Percentiles rank a stretch among this genome's conserved stretches.
phyloP scores from a whole-genome alignment of 2,113 vertebrate genomes.

The Limnothrissa miodon region DNA sequence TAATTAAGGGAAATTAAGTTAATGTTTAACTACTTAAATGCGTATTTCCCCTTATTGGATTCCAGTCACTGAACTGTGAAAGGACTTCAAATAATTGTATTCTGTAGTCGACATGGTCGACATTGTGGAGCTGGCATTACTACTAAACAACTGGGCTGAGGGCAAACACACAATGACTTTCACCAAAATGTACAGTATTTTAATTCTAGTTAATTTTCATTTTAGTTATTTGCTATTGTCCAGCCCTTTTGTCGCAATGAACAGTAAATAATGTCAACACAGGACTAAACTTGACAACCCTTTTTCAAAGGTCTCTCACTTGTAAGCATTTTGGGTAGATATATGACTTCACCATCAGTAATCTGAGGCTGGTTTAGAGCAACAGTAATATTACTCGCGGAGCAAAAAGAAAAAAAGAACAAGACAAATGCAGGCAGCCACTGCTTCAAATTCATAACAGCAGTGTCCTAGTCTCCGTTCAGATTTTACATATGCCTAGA shows the following conservation, averaged over 20 bases:
- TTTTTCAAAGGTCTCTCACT: neutral
- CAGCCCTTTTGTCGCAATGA: neutral
- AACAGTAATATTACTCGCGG: neutral
- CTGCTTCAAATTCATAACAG: neutral
- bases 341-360: neutral
- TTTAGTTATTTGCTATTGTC: neutral
- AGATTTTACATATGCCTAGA: neutral
- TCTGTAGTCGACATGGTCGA: neutral
- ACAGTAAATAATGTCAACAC: neutral
- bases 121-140: neutral
- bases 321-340: neutral
- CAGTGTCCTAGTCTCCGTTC: neutral
- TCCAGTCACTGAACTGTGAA: neutral
- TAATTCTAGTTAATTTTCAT: too few species aligned
- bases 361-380: neutral
- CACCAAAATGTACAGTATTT: neutral
- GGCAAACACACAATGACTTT: neutral
- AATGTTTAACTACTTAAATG: neutral
- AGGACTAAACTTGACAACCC: neutral
- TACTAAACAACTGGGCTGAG: neutral
- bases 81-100: neutral
- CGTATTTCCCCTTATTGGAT: neutral
- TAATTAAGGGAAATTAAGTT: neutral
- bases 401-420: neutral
- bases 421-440: neutral